A percentile compares a stretch with the other conserved stretches of the same genome.
Conservation (phyloP, 2,113 vertebrate genomes). For the Euleptes europaea region DNA sequence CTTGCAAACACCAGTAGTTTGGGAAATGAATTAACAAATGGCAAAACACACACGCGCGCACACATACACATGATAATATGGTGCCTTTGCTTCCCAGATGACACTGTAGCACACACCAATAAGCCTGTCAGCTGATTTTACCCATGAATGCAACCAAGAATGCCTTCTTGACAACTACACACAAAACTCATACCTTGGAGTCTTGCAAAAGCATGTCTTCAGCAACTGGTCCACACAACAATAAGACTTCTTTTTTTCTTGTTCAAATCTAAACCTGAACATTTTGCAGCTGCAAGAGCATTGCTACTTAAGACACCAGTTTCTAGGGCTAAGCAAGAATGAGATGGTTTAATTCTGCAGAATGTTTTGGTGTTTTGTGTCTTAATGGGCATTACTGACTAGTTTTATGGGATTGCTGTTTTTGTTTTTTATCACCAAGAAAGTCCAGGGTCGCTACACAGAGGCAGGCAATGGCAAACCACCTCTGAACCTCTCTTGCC, state of each 20-base stretch:
- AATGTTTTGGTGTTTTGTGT: not conserved
- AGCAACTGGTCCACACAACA: not conserved
- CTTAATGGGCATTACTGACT: not conserved
- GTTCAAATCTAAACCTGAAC: not conserved
- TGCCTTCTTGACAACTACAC: no score
- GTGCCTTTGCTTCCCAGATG: not conserved
- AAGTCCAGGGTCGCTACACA: no score
- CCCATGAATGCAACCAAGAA: no score
- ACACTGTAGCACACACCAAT: not conserved
- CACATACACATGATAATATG: no score
- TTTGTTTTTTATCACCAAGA: no score
- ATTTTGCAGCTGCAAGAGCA: not conserved
- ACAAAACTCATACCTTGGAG: not conserved
- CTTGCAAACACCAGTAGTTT: not conserved
- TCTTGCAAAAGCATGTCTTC: not conserved
- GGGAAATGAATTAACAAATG: not conserved
- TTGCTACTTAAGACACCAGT: not conserved
- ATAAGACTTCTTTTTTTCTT: not conserved
- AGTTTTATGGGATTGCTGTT: not conserved
- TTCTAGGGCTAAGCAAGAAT: not conserved
- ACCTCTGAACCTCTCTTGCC: no score
- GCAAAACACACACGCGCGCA: not conserved
- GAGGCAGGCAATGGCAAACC: no score
- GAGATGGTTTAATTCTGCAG: not conserved
- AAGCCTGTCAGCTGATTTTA: not conserved